These are phyloP conservation scores for Leistus spinibarbis DNA, from an alignment of 2,888 invertebrate genomes.

Conservation along the genomic window DNA sequence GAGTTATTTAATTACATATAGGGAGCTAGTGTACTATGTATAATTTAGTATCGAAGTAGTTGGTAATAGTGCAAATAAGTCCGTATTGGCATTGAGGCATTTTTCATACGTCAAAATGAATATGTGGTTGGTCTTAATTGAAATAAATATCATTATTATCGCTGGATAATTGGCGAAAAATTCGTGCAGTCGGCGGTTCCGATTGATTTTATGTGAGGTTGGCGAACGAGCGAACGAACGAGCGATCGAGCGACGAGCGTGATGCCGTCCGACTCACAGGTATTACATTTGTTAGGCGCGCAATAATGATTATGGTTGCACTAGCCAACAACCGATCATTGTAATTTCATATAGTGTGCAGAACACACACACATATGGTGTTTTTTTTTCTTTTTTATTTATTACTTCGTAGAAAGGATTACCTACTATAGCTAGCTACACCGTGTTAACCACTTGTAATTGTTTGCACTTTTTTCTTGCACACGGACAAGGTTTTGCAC, in stretches of 20 bases:
- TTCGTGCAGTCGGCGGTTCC: background rate
- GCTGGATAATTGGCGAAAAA: conserved; percentile 3
- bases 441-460: background rate
- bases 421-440: no score
- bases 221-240: background rate
- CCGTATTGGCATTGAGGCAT: no score
- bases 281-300: background rate
- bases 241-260: background rate
- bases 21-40: no score
- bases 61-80: no score
- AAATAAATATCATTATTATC: conserved; percentile 11
- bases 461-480: background rate
- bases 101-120: no score
- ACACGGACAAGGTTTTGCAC: no score
- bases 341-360: background rate
- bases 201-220: background rate
- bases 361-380: background rate
- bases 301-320: conserved; percentile 4
- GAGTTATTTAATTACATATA: no score
- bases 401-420: background rate
- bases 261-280: background rate
- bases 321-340: background rate
- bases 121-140: background rate
- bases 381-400: background rate
- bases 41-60: no score